phyloP scores from a whole-genome alignment of 2,113 vertebrate genomes.

The Podiceps cristatus region DNA sequence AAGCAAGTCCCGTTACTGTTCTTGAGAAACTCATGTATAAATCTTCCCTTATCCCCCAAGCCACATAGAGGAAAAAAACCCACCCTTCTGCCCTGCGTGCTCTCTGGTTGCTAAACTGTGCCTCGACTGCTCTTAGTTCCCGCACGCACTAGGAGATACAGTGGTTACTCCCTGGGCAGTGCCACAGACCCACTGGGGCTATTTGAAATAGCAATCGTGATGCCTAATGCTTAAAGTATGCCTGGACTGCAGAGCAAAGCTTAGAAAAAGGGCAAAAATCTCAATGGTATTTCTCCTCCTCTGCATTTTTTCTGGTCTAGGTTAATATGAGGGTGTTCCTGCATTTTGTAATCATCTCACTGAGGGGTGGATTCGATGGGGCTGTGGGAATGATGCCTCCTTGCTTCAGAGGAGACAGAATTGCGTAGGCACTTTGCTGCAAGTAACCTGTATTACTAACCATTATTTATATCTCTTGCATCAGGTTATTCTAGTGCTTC shows the following conservation, averaged over 20 bases:
- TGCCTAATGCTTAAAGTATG: neutral
- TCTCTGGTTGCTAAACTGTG: neutral
- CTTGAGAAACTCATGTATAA: slow-evolving; percentile 31
- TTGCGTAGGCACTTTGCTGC: neutral
- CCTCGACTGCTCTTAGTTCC: rapidly evolving
- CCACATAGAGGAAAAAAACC: neutral
- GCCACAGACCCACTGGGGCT: neutral
- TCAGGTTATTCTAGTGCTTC: neutral
- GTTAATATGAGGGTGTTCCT: neutral
- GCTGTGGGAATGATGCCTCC: neutral
- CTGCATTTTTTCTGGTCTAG: neutral
- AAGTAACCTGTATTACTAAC: neutral
- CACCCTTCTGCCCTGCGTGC: neutral
- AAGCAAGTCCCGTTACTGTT: neutral
- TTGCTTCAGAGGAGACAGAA: neutral
- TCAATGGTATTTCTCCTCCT: neutral
- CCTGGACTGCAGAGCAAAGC: neutral
- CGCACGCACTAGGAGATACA: neutral
- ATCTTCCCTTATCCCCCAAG: slow-evolving; percentile 1
- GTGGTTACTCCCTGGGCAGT: neutral
- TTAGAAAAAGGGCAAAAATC: neutral
- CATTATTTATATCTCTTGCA: neutral
- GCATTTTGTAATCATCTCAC: neutral
- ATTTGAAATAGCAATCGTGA: rapidly evolving
- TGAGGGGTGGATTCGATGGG: neutral